These are phyloP conservation scores for Epizoanthus ramosus DNA, from an alignment of 92 coral and sea anemone genomes.

Conservation along the genomic window DNA sequence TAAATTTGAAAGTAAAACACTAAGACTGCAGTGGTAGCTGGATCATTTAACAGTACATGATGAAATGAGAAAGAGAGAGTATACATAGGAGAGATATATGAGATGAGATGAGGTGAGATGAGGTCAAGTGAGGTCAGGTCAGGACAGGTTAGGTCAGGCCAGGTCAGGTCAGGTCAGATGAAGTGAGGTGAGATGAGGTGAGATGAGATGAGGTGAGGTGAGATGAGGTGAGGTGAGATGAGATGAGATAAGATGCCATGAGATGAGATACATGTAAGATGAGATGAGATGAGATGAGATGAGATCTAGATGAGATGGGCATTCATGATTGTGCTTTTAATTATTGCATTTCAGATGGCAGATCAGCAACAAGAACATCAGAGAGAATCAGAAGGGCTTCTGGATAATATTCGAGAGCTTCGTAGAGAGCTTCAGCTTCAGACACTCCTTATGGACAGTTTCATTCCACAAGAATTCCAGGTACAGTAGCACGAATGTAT, in stretches of 20 bases:
- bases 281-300: background rate
- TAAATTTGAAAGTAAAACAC: too few relatives aligned
- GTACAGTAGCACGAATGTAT: slow-evolving; percentile 37
- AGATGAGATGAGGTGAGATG: background rate
- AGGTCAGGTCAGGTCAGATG: too few relatives aligned
- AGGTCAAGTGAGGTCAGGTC: background rate
- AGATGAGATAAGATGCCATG: background rate
- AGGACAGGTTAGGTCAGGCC: background rate
- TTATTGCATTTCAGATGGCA: slow-evolving; percentile 79
- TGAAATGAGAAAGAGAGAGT: background rate
- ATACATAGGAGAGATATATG: background rate
- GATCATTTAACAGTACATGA: background rate
- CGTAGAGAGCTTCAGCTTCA: slow-evolving; percentile 84
- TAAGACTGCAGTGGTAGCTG: too few relatives aligned
- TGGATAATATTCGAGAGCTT: slow-evolving; percentile 93
- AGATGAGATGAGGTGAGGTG: background rate
- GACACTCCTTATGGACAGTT: slow-evolving; percentile 83
- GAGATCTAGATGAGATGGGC: background rate
- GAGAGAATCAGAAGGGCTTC: slow-evolving; percentile 94
- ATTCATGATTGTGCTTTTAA: too few relatives aligned
- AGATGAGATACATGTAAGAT: too few relatives aligned
- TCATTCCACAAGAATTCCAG: slow-evolving; percentile 93
- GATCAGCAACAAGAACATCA: slow-evolving; percentile 97
- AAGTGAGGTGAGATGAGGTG: too few relatives aligned
- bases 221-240: background rate